Percentiles rank a stretch among this genome's conserved stretches.
Evolutionary conservation across 2,113 vertebrate genomes (phyloP).

Genomic region (Argyrosomus japonicus): DNA sequence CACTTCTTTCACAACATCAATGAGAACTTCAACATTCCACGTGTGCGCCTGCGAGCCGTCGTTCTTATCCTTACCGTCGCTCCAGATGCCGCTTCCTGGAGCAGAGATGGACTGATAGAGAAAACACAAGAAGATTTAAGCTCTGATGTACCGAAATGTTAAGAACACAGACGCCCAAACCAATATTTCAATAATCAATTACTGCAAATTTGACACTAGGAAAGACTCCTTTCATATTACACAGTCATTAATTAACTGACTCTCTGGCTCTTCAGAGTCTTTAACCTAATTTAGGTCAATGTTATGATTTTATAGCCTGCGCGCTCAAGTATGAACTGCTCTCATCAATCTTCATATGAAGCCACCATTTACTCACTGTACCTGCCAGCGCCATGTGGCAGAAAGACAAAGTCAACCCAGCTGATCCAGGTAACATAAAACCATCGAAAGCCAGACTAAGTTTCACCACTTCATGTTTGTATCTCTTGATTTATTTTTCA

Average conservation of each 20-base stretch:
- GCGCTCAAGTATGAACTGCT: background rate
- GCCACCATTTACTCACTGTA: background rate
- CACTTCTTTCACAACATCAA: constrained; percentile 97
- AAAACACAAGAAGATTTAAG: background rate
- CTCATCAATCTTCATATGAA: background rate
- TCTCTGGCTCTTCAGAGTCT: background rate
- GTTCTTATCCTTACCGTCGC: constrained; percentile 98
- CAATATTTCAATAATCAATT: background rate
- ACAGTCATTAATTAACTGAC: background rate
- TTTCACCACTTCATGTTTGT: background rate
- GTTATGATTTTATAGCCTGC: background rate
- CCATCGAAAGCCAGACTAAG: too few relatives aligned
- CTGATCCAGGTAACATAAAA: background rate
- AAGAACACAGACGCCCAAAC: background rate
- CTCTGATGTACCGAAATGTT: background rate
- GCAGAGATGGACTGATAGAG: constrained; percentile 91
- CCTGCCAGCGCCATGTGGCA: background rate
- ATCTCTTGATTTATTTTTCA: background rate
- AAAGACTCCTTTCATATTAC: background rate
- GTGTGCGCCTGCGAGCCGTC: constrained; percentile 94
- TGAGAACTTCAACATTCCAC: constrained; percentile 99
- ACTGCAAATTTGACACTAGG: background rate
- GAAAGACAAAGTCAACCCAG: background rate
- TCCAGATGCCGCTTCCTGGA: constrained; percentile 99
- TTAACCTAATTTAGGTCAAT: background rate